phyloP scores from a whole-genome alignment of 2,113 vertebrate genomes.

The Leucosticte australis region DNA sequence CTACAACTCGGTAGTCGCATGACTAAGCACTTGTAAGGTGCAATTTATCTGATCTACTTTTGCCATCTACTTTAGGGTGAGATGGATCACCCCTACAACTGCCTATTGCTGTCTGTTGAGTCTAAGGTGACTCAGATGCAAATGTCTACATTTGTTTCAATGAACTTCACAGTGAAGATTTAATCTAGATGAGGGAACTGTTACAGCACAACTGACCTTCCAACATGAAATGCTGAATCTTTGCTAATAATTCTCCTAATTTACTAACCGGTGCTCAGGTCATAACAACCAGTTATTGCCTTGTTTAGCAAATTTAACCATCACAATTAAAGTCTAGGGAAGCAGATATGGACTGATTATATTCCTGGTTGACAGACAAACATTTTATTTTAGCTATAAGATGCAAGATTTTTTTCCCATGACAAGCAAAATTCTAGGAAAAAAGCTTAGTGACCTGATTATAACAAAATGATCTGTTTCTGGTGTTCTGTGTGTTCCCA shows the following conservation, averaged over 20 bases:
- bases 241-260: neutral
- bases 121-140: neutral
- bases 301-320: slow-evolving; percentile 1
- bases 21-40: neutral
- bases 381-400: neutral
- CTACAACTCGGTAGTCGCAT: neutral
- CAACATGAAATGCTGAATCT: neutral
- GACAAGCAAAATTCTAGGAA: neutral
- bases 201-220: neutral
- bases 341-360: neutral
- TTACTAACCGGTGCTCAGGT: neutral
- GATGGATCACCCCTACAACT: neutral
- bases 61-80: neutral
- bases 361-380: neutral
- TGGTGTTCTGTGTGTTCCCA: neutral
- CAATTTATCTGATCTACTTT: slow-evolving; percentile 6
- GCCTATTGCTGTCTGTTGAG: neutral
- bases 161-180: neutral
- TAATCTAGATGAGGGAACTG: neutral
- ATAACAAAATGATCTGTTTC: neutral
- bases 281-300: neutral
- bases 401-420: neutral
- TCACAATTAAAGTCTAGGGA: neutral
- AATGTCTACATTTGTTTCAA: neutral
- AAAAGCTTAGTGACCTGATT: neutral